Evolutionary conservation across 1,140 invertebrate species (phyloP).

Genomic region (Drosophila jambulina): DNA sequence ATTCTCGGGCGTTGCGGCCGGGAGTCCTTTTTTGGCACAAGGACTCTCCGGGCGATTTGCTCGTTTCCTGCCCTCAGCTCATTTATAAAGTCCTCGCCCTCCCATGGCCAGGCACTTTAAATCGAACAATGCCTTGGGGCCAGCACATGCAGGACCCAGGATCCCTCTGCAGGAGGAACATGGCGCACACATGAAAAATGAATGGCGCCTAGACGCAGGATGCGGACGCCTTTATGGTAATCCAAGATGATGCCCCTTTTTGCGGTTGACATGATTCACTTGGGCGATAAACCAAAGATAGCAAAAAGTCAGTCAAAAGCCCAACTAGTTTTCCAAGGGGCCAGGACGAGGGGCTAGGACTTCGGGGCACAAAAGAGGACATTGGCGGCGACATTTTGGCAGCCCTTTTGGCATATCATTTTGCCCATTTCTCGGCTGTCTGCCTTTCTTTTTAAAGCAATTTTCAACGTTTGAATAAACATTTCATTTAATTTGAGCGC

Average conservation of each 20-base stretch:
- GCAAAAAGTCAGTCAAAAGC: constrained; percentile 71
- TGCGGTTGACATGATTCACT: constrained; percentile 82
- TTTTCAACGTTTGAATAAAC: constrained; percentile 82
- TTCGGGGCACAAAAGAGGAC: constrained; percentile 52
- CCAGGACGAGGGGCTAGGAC: neutral
- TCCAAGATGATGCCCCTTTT: constrained; percentile 74
- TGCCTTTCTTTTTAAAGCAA: constrained; percentile 58
- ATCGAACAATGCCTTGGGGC: constrained; percentile 67
- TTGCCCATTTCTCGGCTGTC: constrained; percentile 39
- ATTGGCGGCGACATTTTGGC: constrained; percentile 73
- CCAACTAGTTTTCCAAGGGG: constrained; percentile 44
- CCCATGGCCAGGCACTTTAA: constrained; percentile 59
- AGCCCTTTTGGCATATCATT: constrained; percentile 71
- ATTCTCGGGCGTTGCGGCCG: constrained; percentile 34
- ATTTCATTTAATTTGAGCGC: constrained; percentile 81
- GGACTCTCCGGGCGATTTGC: constrained; percentile 65
- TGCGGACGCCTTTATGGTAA: constrained; percentile 75
- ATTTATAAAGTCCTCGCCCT: constrained; percentile 67
- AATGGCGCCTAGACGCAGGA: constrained; percentile 66
- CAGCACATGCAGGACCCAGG: constrained; percentile 44
- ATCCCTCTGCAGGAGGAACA: constrained; percentile 24
- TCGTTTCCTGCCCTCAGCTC: constrained; percentile 66
- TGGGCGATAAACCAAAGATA: constrained; percentile 79
- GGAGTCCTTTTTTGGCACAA: constrained; percentile 45
- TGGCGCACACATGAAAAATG: constrained; percentile 74